These are phyloP conservation scores for Strix aluco DNA, from an alignment of 2,113 vertebrate species.

Conservation along the genomic window DNA sequence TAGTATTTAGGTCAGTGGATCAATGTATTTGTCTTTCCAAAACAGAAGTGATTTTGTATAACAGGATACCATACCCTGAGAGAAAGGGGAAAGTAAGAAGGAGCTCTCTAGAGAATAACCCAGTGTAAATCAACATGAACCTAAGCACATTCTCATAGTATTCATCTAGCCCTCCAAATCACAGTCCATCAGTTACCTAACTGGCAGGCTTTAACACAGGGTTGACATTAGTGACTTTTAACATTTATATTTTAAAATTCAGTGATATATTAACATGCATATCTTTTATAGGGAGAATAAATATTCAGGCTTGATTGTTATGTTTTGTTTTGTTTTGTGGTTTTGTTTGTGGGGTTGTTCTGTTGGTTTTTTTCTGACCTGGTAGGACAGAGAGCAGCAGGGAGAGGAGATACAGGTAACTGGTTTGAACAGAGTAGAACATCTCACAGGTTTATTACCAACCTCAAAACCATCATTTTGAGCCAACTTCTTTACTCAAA, in stretches of 20 bases:
- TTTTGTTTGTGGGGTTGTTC: neutral
- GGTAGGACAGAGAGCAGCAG: neutral
- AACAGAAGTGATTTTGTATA: neutral
- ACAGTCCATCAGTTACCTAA: neutral
- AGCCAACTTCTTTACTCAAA: neutral
- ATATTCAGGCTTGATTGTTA: neutral
- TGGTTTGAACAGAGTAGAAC: neutral
- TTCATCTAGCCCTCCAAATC: neutral
- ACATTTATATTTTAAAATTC: neutral
- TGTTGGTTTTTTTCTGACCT: neutral
- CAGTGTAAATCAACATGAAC: neutral
- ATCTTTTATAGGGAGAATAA: neutral
- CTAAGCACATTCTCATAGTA: neutral
- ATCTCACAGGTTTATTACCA: neutral
- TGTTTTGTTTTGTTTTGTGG: neutral
- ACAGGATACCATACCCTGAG: neutral
- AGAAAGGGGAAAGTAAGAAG: neutral
- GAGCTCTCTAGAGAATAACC: neutral
- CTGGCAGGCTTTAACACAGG: neutral
- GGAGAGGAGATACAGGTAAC: neutral
- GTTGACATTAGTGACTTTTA: neutral
- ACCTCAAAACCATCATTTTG: neutral
- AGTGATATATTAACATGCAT: neutral
- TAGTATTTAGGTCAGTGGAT: neutral
- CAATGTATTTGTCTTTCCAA: neutral